Conservation (phyloP, 2,113 vertebrate genomes). For the Actinemys pallida region DNA sequence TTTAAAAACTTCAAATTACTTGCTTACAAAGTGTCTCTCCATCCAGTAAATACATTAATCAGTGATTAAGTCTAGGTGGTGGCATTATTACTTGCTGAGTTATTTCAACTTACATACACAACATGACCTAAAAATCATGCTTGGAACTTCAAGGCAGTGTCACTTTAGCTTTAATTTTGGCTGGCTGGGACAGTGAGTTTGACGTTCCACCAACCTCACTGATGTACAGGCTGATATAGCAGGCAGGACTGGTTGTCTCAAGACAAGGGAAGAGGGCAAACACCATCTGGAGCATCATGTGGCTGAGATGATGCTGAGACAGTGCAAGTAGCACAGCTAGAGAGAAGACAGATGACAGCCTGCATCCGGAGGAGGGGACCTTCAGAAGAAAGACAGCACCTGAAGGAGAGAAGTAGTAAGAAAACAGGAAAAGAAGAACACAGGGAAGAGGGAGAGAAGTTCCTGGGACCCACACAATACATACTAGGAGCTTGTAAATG, state of each 20-base stretch:
- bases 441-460: background rate
- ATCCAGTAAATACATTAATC: background rate
- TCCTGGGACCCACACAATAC: background rate
- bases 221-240: background rate
- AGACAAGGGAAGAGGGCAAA: background rate
- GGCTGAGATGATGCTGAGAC: background rate
- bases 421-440: background rate
- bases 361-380: background rate
- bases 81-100: background rate
- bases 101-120: background rate
- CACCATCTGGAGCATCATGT: background rate
- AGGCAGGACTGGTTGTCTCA: background rate
- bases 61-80: background rate
- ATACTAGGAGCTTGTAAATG: background rate
- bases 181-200: background rate
- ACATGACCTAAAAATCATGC: background rate
- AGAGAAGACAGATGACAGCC: background rate
- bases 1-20: background rate
- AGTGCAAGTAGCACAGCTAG: background rate
- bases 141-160: background rate
- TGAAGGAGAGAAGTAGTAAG: background rate
- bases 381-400: background rate
- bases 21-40: constrained; percentile 18
- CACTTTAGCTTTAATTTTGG: background rate
- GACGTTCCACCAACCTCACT: background rate